Evolutionary conservation across 2,888 invertebrate species (phyloP), one percentile per base, ranked within the genome.

Genomic region (Limnephilus marmoratus): DNA sequence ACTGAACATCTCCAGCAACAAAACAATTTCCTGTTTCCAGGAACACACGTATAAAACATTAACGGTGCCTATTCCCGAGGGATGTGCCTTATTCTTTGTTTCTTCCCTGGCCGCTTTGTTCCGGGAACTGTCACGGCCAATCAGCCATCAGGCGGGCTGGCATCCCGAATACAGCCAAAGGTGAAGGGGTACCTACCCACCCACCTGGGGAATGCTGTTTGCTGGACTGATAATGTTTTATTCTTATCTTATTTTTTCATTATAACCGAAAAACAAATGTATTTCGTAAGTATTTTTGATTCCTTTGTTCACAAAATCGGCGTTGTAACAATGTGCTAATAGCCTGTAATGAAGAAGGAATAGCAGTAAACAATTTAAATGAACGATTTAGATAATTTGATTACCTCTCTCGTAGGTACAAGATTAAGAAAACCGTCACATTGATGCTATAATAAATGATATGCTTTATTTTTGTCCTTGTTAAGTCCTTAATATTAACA

Each of bases 61-160:
- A 88, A 88, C 87, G 90, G 92, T 83, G 68, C 90, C 81, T 92
- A 92, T 85, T 93, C 93, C 93, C 87, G 29, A 37, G 93, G 92
- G 93, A 93, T 92, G 92, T 93, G 90, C 92, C 93, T 93, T 93
- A 91, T 92, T 92, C 92, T 93, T 92, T 92, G 91, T 93, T 92
- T 92, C 88, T 91, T 91, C 91, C 85, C 92, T 93, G 93, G 85
- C 88, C 92, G 90, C 92, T 93, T 93, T 93, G 92, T 92, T 93
- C 93, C 92, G 85, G 86, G 92, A 93, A 93, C 93, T 93, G 93
- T 93, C 93, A 93, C 92, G 91, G 93, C 93, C 93, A 93, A 93
- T 93, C 93, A 53, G 53, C 18, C 53, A 53, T 53, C 68, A 93
- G 92, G 90, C 93, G 85, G 83, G 90, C 87, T 92, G 93, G 91